Evolutionary conservation across 1,140 invertebrate species (phyloP).

Genomic region (Solenopsis invicta): DNA sequence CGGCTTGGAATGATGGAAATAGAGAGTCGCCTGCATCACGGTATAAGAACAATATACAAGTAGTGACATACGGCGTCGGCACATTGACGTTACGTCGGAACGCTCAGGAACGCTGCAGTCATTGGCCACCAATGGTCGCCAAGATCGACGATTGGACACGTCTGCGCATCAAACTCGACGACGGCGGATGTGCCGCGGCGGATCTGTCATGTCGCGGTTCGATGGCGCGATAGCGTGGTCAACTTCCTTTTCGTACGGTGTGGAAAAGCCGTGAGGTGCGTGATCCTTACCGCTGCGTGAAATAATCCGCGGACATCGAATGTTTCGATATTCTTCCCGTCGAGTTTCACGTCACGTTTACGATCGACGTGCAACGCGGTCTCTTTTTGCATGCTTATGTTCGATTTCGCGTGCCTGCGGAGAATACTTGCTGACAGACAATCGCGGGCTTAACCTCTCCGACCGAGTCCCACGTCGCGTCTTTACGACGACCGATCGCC

Average conservation of each 20-base stretch:
- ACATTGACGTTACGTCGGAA: no score
- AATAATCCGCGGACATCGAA: constrained; percentile 68
- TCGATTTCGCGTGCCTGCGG: background rate
- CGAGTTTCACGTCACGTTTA: background rate
- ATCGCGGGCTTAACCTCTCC: background rate
- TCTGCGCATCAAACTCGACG: background rate
- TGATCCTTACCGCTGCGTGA: background rate
- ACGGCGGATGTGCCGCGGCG: constrained; percentile 9
- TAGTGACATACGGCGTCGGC: no score
- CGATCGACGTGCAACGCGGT: background rate
- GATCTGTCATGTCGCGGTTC: constrained; percentile 34
- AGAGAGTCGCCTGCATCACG: background rate
- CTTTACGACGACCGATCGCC: background rate
- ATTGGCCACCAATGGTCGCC: background rate
- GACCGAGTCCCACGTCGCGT: background rate
- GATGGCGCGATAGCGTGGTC: constrained; percentile 24
- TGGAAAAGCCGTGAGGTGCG: constrained; percentile 61
- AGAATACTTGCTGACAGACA: background rate
- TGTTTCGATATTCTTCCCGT: constrained; percentile 11
- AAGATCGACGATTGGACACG: background rate
- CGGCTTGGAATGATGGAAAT: background rate
- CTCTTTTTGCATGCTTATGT: background rate
- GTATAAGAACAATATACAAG: no score
- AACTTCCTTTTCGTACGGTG: constrained; percentile 72
- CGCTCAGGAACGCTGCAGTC: no score